Percentiles rank a stretch among this genome's conserved stretches.
These are phyloP conservation scores for Leguminivora glycinivorella DNA, from an alignment of 1,140 invertebrate genomes.

Conservation along the genomic window DNA sequence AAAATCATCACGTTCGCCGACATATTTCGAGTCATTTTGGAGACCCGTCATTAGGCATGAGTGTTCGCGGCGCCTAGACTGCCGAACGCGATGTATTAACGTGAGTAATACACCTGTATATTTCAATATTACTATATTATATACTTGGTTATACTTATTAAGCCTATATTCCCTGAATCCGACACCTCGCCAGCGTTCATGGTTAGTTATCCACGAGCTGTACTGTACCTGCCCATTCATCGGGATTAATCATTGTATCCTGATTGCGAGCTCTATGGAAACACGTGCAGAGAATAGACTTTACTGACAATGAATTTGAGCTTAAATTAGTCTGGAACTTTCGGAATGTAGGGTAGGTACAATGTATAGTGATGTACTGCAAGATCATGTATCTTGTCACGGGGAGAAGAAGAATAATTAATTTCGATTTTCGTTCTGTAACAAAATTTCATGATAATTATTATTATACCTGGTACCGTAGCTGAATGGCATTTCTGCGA, in stretches of 20 bases:
- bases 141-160: not conserved
- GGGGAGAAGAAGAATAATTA: not conserved
- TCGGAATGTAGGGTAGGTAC: too few relatives aligned
- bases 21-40: too few relatives aligned
- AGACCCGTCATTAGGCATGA: too few relatives aligned
- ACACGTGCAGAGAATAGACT: not conserved
- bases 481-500: too few relatives aligned
- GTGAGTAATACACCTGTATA: too few relatives aligned
- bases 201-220: constrained; percentile 14
- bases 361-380: not conserved
- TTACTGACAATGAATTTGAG: not conserved
- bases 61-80: too few relatives aligned
- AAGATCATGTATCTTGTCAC: not conserved
- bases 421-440: too few relatives aligned
- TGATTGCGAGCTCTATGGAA: constrained; percentile 4
- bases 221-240: constrained; percentile 4
- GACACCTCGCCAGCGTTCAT: not conserved
- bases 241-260: constrained; percentile 23
- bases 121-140: too few relatives aligned
- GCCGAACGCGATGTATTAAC: too few relatives aligned
- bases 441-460: too few relatives aligned
- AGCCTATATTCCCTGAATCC: not conserved
- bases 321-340: not conserved
- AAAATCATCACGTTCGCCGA: too few relatives aligned
- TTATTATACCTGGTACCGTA: too few relatives aligned